A percentile compares a stretch with the other conserved stretches of the same genome.
Conservation (phyloP, 2,797 vertebrate genomes). For the Chromis chromis region DNA sequence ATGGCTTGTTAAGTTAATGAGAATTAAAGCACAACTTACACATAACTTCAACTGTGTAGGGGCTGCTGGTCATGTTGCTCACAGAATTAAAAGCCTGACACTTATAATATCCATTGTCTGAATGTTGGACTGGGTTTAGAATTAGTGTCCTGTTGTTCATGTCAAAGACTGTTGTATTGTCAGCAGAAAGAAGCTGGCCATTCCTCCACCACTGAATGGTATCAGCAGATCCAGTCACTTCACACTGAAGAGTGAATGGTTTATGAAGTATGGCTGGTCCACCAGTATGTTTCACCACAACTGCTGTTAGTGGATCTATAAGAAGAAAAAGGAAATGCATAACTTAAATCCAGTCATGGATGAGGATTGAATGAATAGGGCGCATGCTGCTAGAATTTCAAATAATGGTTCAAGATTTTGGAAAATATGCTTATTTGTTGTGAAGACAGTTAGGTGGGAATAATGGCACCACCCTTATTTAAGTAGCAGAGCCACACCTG, state of each 20-base stretch:
- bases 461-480: no score
- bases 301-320: conserved; percentile 69
- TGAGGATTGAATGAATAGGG: background rate
- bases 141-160: conserved; percentile 67
- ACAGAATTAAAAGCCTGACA: conserved; percentile 75
- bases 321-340: background rate
- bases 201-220: conserved; percentile 76
- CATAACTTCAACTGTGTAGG: conserved; percentile 61
- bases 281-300: conserved; percentile 29
- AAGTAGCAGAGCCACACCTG: no score
- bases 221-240: conserved; percentile 47
- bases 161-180: conserved; percentile 45
- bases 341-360: background rate
- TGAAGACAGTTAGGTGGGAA: no score
- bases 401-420: no score
- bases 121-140: conserved; percentile 50
- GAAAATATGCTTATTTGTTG: no score
- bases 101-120: conserved; percentile 71
- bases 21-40: conserved; percentile 71
- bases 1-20: background rate
- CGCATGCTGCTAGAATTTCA: background rate
- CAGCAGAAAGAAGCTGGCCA: conserved; percentile 18
- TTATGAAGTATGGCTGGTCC: conserved; percentile 52
- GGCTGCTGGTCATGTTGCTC: conserved; percentile 72
- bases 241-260: conserved; percentile 70